Evolutionary conservation across 1,140 invertebrate genomes (phyloP), one percentile per base, ranked within the genome.

Genomic region (Ostrea denselamellosa): DNA sequence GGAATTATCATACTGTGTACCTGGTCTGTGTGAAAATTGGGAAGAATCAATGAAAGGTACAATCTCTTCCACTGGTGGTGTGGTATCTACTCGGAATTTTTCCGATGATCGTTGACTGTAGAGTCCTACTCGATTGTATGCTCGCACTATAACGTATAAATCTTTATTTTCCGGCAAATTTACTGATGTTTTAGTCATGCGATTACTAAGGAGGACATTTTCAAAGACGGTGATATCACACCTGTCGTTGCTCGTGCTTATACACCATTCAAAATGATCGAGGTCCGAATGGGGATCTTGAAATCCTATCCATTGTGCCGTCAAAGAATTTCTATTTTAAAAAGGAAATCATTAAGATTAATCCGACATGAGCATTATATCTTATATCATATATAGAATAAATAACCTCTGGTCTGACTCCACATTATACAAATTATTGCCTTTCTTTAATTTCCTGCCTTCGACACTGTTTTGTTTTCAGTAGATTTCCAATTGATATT

Each of bases 221-320:
- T 81, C 25, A 81, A 81, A 81, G 25, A 14, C 71, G 25, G 25
- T 28, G 22, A 81, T 51, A 81, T 81, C 71, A 51, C 71, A 81
- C 7, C 9, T 25, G 25, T 12, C 14, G 7, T 14, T 28, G 14
- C 14, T 17, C 25, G 19, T 81, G 25, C 71, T 51, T 10, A 81
- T 81, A 51, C 71, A 81, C 19, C 19, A 81, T 25, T 81, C 44
- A 17, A 81, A 81, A 51, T 81, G 71, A 8, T 34, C 71, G 25
- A 81, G n/a, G 9, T 81, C 71, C 9, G 71, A 81, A 81, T 81
- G 71, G 8, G 71, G 71, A 34, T 87, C 71, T 58, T 56, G 77
- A 51, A 83, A 87, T 53, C 85, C 85, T 51, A 51, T 86, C 85
- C 85, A 86, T 9, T 86, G 85, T 7, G 65, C 85, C 34, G 58